These are phyloP conservation scores for Paramormyrops kingsleyae DNA, from an alignment of 2,113 vertebrate species.

Conservation along the genomic window DNA sequence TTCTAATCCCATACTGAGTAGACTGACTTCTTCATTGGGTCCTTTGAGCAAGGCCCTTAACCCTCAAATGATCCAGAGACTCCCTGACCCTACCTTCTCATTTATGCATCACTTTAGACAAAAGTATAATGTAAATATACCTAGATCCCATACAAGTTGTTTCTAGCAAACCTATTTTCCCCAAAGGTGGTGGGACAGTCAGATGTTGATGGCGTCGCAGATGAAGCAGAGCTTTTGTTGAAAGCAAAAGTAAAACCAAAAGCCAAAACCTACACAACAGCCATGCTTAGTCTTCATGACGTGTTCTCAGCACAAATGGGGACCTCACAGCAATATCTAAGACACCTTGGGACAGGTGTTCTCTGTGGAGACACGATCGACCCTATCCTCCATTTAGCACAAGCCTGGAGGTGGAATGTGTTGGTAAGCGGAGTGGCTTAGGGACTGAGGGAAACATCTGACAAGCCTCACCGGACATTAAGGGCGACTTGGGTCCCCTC, in stretches of 20 bases:
- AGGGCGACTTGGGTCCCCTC: neutral
- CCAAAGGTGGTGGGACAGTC: neutral
- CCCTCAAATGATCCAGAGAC: neutral
- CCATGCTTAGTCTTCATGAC: neutral
- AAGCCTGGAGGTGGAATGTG: slow-evolving; percentile 9
- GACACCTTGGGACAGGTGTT: slow-evolving; percentile 48
- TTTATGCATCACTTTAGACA: neutral
- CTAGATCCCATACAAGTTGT: neutral
- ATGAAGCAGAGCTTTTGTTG: neutral
- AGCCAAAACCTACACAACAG: neutral
- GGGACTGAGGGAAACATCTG: slow-evolving; percentile 18
- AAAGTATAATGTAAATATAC: neutral
- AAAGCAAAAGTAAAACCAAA: neutral
- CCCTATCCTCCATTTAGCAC: slow-evolving; percentile 39
- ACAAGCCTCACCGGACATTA: slow-evolving; percentile 8
- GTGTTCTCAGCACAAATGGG: slow-evolving; percentile 36
- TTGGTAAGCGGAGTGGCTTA: slow-evolving; percentile 13
- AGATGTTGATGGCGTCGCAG: neutral
- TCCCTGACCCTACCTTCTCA: neutral
- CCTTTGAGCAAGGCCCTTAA: neutral
- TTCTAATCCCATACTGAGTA: neutral
- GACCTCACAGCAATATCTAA: slow-evolving; percentile 41
- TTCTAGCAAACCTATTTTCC: neutral
- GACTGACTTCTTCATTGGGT: neutral
- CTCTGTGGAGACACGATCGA: slow-evolving; percentile 44